Evolutionary conservation across 2,888 invertebrate genomes (phyloP), one percentile per base, ranked within the genome.

Genomic region (Platerodrilus igneus): DNA sequence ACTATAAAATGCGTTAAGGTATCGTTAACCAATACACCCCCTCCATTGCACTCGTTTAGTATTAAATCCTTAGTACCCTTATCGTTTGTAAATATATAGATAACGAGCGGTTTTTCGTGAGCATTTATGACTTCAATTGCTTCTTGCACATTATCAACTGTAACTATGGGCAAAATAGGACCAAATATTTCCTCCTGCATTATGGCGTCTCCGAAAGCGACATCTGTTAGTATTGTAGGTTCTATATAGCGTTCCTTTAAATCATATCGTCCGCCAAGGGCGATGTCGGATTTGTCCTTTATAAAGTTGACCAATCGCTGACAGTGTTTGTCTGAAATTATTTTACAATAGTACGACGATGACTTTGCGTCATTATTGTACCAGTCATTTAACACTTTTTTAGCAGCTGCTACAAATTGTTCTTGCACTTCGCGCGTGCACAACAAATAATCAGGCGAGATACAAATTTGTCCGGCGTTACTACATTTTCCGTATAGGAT

Each of bases 161-260:
- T 83, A 3, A 94, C 67, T 40, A 99, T 86, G 0, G 97, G 97
- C 50, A 99, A 74, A 55, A 99, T 79, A 4, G 99, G 99, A 1
- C 97, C 99, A 67, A 99, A 99, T 54, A 99, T 93, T 77, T 99
- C 97, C 55, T 95, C 86, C 51, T 81, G 78, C 89, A 90, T 89
- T 2, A 88, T 68, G 20, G 82, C 77, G 70, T 95, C 94, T 2
- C 74, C 72, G 0, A 77, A 71, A 34, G 78, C 76, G 0, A 92
- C 86, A 63, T 93, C 82, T 6, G 76, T 68, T 31, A 89, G 54
- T 36, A 97, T 75, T 0, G 94, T 94, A 1, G 96, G 96, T 31
- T 84, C 79, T 45, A 97, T 89, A 63, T 75, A 92, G 38, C 76
- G 77, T 48, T 92, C 87, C 13, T 72, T 69, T 0, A 81, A 71